Conservation (phyloP, 2,113 vertebrate genomes). For the Ginglymostoma cirratum region DNA sequence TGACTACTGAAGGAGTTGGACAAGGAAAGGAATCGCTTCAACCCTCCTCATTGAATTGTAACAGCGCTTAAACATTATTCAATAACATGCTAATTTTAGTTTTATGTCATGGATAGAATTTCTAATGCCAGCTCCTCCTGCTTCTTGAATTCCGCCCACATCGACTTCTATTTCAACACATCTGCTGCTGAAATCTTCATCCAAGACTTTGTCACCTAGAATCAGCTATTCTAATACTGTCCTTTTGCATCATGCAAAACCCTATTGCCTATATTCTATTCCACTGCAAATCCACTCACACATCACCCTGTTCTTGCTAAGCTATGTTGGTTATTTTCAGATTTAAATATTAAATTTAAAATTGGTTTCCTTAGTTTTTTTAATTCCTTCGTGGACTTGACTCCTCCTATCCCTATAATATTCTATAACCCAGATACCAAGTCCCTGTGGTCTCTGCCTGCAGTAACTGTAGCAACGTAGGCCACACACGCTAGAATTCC, state of each 20-base stretch:
- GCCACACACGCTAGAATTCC: background rate
- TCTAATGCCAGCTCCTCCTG: background rate
- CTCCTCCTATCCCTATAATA: background rate
- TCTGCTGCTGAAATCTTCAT: background rate
- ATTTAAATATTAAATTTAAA: background rate
- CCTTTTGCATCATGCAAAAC: background rate
- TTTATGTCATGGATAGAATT: background rate
- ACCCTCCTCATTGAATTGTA: too few species aligned
- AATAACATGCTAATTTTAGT: background rate
- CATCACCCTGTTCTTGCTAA: background rate
- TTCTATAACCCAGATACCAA: too few species aligned
- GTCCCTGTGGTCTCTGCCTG: too few species aligned
- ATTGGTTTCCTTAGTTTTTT: background rate
- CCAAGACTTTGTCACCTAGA: background rate
- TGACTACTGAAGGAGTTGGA: too few species aligned
- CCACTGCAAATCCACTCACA: background rate
- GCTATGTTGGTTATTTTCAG: background rate
- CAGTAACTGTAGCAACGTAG: background rate
- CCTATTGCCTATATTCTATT: too few species aligned
- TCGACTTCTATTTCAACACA: background rate
- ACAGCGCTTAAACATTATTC: background rate
- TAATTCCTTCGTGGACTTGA: background rate
- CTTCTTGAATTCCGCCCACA: background rate
- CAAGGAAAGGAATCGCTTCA: too few species aligned
- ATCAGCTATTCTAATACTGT: background rate